Base-by-base conservation (phyloP, 2,113 vertebrate genomes). In the Chamaea fasciata region DNA sequence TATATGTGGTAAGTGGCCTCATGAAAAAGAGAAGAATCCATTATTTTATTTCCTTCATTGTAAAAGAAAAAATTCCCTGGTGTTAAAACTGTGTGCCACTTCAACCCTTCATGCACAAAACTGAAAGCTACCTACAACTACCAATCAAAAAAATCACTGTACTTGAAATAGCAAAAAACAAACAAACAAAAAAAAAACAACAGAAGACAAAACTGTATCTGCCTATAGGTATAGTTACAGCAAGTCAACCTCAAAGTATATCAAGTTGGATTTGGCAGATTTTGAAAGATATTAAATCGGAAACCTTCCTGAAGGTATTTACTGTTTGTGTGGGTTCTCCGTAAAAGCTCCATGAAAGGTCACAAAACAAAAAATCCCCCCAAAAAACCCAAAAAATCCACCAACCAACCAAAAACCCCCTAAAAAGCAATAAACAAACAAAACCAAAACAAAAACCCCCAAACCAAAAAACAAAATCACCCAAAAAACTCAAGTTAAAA, bases 401-500 rank as follows among this genome's bases (percentile, higher is more conserved):
- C 5, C 35, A 52, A n/a, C n/a, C 22, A 64, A n/a, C 20, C 18
- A 35, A 30, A 17, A 28, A 35, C 30, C 10, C 23, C 15, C 23
- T 23, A 10, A 49, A 41, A 56, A 57, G 13, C 27, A 49, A 47
- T 23, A 41, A 24, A 55, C 13, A 19, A 39, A 44, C 7, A 44
- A 37, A 41, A 62, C 9, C 6, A 19, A 62, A 9, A 20, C 15
- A 15, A 24, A 47, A 31, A 59, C 7, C 33, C 8, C 30, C 14
- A 13, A 13, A 30, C 15, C 7, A 10, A 55, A 42, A 63, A 52
- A 16, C 6, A 13, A 23, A 52, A 84, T 12, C 4, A 18, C 1
- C 2, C 1, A 39, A 68, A 63, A 37, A 0, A 0, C 4, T 59
- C 4, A 31, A 27, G 4, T 11, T 42, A 33, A 64, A 30, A 24